phyloP scores from a whole-genome alignment of 1,140 invertebrate genomes.

The Drosophila ambigua region DNA sequence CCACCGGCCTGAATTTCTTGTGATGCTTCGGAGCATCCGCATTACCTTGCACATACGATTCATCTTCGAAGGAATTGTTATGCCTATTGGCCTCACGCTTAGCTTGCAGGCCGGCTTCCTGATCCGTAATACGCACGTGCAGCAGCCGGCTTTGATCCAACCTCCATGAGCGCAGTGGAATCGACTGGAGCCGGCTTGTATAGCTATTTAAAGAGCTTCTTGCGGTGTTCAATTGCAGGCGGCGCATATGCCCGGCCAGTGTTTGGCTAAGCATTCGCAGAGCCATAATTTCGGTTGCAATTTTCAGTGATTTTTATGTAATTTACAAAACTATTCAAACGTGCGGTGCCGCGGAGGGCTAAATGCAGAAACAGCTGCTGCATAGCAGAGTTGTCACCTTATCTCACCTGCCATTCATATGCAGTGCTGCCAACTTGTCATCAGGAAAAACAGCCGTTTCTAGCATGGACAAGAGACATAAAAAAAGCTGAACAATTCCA shows the following conservation, averaged over 20 bases:
- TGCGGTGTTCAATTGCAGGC: constrained; percentile 15
- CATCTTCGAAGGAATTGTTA: constrained; percentile 30
- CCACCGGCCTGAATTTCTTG: not conserved
- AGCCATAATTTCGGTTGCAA: constrained; percentile 44
- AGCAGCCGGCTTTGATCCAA: constrained; percentile 25
- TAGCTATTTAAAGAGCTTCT: constrained; percentile 3
- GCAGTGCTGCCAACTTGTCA: no score
- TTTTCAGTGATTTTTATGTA: constrained; percentile 59
- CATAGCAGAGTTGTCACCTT: constrained; percentile 17
- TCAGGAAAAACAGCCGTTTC: no score
- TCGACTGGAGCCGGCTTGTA: not conserved
- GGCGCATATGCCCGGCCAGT: constrained; percentile 30
- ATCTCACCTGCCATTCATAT: constrained; percentile 8
- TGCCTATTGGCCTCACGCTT: constrained; percentile 57
- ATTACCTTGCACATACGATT: constrained; percentile 1
- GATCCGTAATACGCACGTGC: constrained; percentile 70
- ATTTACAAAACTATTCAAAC: constrained; percentile 46
- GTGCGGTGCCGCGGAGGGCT: constrained; percentile 9
- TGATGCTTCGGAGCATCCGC: not conserved
- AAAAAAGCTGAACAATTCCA: no score
- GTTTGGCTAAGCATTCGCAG: constrained; percentile 52
- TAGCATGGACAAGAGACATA: no score
- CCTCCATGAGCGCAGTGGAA: not conserved
- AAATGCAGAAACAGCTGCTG: constrained; percentile 33
- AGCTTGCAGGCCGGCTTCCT: constrained; percentile 62